Evolutionary conservation across 2,888 invertebrate genomes (phyloP).

Genomic region (Apodemia zela): DNA sequence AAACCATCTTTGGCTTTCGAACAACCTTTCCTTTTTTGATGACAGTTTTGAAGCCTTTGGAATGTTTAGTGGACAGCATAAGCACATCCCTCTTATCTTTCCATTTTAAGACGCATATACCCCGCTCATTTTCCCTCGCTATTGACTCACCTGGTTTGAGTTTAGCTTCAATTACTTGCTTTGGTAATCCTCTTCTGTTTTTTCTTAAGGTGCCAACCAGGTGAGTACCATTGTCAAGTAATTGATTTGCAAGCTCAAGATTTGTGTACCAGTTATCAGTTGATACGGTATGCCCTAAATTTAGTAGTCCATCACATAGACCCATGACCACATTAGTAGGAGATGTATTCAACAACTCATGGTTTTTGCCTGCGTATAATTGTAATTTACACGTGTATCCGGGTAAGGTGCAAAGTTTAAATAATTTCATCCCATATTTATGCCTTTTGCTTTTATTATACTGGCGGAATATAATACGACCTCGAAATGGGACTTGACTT

Average conservation of each 20-base stretch:
- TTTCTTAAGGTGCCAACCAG: background rate
- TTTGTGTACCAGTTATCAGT: background rate
- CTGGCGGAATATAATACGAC: background rate
- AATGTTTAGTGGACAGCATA: slow-evolving; percentile 43
- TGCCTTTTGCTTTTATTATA: background rate
- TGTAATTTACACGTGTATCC: slow-evolving; percentile 17
- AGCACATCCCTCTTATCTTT: slow-evolving; percentile 36
- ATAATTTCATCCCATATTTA: background rate
- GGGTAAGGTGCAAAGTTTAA: background rate
- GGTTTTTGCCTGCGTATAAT: background rate
- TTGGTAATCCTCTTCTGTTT: background rate
- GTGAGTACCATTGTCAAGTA: background rate
- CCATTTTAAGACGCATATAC: slow-evolving; percentile 38
- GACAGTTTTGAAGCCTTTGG: slow-evolving; percentile 32
- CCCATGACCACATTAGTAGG: background rate
- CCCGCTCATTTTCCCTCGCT: slow-evolving; percentile 39
- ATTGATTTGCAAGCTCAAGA: background rate
- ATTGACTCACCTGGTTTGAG: slow-evolving; percentile 36
- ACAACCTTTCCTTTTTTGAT: slow-evolving; percentile 33
- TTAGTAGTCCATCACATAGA: background rate
- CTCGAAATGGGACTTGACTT: slow-evolving; percentile 37
- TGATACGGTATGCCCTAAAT: slow-evolving; percentile 28
- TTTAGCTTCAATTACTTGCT: background rate
- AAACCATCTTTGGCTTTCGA: slow-evolving; percentile 34
- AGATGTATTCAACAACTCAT: background rate